Base-by-base conservation (phyloP, 2,113 vertebrate genomes). In the Anhinga rufa region DNA sequence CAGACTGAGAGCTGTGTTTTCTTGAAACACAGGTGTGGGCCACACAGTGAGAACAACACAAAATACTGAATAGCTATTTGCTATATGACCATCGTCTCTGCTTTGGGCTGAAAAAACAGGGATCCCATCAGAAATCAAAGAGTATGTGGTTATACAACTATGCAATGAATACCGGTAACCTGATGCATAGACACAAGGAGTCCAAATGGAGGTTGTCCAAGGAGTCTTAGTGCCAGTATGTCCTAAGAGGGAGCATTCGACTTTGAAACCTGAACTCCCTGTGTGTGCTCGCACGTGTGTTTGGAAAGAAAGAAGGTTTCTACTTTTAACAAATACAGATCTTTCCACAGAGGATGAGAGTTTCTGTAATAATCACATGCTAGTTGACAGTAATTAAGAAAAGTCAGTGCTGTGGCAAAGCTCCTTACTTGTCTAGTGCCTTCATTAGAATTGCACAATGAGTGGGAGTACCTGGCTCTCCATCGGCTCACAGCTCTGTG, bases 271-370 rank as follows among this genome's bases (percentile, higher is more conserved):
- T 34, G 32, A 81, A 1, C 40, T 74, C 1, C 1, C 8, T 22
- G 26, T 17, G 15, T 17, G 40, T 4, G 0, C 1, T 1, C 20
- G 3, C 2, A 4, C 2, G 1, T 16, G 24, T 57, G 12, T 62
- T 90, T 58, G 61, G 72, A 55, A 88, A 52, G n/a, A 48, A 55
- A n/a, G 31, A 12, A 31, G 21, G 26, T 72, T 91, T 93, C 34
- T 14, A 14, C 49, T 76, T 85, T 72, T 94, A 89, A 48, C 2
- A 4, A 91, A 40, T 31, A 12, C 14, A 31, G 19, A 28, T 55
- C 65, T 85, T 54, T 72, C 62, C 38, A 32, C 12, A n/a, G 28
- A 68, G 42, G 42, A 46, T 77, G 88, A 78, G n/a, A 38, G 5
- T 49, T 87, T 82, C 46, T 80, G 31, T 81, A 88, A 86, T 72